Percentiles rank a stretch among this genome's conserved stretches.
Evolutionary conservation across 2,113 vertebrate species (phyloP).

Genomic region (Opisthocomus hoazin): DNA sequence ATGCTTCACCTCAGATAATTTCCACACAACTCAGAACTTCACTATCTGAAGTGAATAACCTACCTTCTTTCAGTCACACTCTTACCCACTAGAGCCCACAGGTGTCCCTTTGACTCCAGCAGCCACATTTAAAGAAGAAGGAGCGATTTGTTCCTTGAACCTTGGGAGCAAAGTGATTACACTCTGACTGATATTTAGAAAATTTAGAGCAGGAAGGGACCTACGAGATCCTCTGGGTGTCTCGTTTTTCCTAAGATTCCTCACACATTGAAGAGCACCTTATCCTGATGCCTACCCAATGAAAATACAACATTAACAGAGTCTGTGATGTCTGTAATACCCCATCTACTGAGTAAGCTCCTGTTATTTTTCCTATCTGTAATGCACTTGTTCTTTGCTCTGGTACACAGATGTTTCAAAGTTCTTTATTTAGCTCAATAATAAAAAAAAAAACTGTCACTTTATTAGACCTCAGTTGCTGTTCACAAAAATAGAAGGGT

Average conservation of each 20-base stretch:
- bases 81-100: neutral
- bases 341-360: neutral
- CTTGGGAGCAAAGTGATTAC: neutral
- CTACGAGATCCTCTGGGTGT: neutral
- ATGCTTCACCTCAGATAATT: neutral
- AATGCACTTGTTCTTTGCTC: neutral
- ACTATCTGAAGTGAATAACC: neutral
- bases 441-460: neutral
- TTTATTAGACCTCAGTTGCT: neutral
- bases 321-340: neutral
- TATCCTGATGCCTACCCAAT: neutral
- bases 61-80: neutral
- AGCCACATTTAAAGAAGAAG: neutral
- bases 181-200: neutral
- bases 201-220: neutral
- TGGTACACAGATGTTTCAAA: conserved; percentile 1
- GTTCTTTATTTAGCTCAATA: conserved; percentile 12
- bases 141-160: neutral
- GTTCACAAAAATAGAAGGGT: neutral
- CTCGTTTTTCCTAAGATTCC: neutral
- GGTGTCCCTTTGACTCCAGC: neutral
- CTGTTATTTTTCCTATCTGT: neutral
- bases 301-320: neutral
- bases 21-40: neutral
- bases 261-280: neutral